Evolutionary conservation across 2,797 vertebrate genomes (phyloP).

Genomic region (Tauraco hartlaubi): DNA sequence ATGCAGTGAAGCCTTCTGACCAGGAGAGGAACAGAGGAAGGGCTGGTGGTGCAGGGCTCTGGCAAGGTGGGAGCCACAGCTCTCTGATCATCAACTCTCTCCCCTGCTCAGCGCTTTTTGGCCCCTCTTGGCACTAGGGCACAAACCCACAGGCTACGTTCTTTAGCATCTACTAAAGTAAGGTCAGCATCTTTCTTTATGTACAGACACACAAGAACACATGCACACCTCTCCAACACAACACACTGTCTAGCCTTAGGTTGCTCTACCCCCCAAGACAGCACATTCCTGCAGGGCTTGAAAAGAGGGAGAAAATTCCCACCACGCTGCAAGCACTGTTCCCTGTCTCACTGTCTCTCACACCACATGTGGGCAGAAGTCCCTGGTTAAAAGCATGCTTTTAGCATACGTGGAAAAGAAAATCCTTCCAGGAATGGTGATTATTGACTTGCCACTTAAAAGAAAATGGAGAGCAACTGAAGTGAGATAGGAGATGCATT

Average conservation of each 20-base stretch:
- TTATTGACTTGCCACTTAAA: not conserved
- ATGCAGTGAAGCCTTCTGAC: not conserved
- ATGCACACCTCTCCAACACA: not conserved
- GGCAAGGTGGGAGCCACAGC: not conserved
- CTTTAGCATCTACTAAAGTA: not conserved
- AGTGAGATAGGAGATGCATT: not conserved
- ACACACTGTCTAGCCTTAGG: not conserved
- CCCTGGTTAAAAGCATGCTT: not conserved
- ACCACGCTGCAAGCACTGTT: not conserved
- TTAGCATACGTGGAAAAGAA: not conserved
- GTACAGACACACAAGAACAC: not conserved
- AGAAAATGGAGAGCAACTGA: not conserved
- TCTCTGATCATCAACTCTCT: not conserved
- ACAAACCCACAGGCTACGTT: rapidly evolving
- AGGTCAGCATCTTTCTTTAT: not conserved
- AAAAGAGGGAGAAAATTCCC: not conserved
- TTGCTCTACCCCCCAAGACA: not conserved
- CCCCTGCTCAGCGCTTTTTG: not conserved
- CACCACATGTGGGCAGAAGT: not conserved
- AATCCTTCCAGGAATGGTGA: not conserved
- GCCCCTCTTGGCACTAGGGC: not conserved
- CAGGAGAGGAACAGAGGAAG: not conserved
- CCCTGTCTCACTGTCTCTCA: not conserved
- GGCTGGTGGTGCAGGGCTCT: not conserved
- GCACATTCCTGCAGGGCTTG: not conserved